Conservation (phyloP, 2,888 invertebrate genomes). For the Germaria angustata region DNA sequence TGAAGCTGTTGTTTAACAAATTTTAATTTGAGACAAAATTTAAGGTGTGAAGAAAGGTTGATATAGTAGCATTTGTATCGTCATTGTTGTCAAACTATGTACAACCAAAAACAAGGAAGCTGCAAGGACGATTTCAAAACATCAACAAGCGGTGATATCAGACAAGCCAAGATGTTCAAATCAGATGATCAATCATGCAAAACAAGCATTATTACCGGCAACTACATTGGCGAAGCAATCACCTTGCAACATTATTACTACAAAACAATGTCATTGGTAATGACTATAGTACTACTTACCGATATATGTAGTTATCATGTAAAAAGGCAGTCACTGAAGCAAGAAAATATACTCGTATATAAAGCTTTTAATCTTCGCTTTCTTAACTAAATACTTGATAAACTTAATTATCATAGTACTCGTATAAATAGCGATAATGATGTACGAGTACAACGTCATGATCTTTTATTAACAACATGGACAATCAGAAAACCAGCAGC, state of each 20-base stretch:
- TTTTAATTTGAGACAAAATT: too few species aligned
- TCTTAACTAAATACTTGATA: not conserved
- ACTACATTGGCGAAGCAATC: not conserved
- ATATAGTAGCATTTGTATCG: too few species aligned
- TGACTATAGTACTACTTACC: conserved; percentile 59
- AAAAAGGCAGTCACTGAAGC: not conserved
- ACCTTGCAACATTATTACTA: conserved; percentile 34
- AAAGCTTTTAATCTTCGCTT: conserved; percentile 14
- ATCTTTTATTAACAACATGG: conserved; percentile 26
- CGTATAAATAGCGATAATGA: conserved; percentile 55
- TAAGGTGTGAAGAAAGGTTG: too few species aligned
- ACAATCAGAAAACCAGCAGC: conserved; percentile 28
- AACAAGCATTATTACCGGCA: conserved; percentile 45
- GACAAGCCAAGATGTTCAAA: not conserved
- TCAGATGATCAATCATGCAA: not conserved
- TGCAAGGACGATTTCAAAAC: not conserved
- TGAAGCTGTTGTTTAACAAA: too few species aligned
- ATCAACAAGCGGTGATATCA: not conserved
- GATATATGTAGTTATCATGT: conserved; percentile 17
- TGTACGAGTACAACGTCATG: conserved; percentile 28
- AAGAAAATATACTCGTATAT: not conserved
- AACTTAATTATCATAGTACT: conserved; percentile 48
- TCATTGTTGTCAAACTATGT: not conserved
- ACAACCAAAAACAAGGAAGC: not conserved
- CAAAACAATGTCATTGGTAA: conserved; percentile 47